Conservation (phyloP, 2,797 vertebrate genomes). For the Sphenopsis melanotis region DNA sequence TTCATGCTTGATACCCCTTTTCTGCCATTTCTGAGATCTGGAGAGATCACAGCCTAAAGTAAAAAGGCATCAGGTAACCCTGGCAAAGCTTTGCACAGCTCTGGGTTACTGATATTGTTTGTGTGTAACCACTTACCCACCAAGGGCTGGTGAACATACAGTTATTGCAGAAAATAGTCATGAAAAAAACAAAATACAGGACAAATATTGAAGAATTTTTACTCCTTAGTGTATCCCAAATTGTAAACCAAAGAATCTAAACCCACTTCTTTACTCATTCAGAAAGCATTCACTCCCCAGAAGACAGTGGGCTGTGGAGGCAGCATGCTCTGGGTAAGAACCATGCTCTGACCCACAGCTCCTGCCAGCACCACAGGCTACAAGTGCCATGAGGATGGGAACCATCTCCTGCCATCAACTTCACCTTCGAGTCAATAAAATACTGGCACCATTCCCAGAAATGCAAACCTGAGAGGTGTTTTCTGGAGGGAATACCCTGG, state of each 20-base stretch:
- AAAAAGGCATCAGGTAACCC: not conserved
- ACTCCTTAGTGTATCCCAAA: not conserved
- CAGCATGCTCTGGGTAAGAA: not conserved
- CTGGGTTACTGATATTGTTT: not conserved
- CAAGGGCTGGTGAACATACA: fast-evolving
- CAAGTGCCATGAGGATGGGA: not conserved
- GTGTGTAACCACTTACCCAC: not conserved
- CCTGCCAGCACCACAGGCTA: not conserved
- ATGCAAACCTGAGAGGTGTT: not conserved
- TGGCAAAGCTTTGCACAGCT: not conserved
- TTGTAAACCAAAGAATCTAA: not conserved
- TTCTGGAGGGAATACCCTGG: not conserved
- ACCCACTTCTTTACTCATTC: not conserved
- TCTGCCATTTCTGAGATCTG: not conserved
- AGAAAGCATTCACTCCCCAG: not conserved
- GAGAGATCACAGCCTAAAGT: not conserved
- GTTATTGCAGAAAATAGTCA: not conserved
- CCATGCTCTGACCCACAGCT: fast-evolving
- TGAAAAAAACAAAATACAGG: not conserved
- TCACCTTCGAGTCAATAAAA: not conserved
- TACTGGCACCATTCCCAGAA: not conserved
- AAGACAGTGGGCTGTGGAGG: not conserved
- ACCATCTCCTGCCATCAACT: not conserved
- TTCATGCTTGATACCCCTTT: not conserved
- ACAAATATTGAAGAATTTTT: not conserved